Percentiles rank a stretch among this genome's conserved stretches.
Evolutionary conservation across 2,113 vertebrate genomes (phyloP).

Genomic region (Cyanistes caeruleus): DNA sequence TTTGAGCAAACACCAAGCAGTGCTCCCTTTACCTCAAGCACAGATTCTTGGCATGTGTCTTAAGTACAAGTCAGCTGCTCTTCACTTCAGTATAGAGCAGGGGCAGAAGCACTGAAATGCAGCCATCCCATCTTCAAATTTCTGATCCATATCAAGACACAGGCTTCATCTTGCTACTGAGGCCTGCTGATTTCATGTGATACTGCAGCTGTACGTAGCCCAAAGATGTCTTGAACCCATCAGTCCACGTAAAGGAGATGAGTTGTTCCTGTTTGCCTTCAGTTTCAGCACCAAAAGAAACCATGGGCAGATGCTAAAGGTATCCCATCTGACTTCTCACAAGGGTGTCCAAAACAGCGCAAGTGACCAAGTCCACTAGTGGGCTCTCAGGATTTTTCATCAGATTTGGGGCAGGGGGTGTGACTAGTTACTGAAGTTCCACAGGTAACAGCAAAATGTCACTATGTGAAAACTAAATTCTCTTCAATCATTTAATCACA

Average conservation of each 20-base stretch:
- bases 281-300: background rate
- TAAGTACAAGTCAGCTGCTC: background rate
- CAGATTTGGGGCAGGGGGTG: background rate
- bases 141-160: background rate
- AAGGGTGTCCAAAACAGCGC: background rate
- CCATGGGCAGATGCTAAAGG: accelerated
- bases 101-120: background rate
- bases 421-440: background rate
- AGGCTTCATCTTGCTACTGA: background rate
- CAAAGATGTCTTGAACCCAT: background rate
- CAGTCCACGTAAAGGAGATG: background rate
- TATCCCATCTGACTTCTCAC: background rate
- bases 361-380: background rate
- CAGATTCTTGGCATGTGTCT: background rate
- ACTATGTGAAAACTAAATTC: accelerated
- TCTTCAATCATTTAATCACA: background rate
- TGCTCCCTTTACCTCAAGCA: background rate
- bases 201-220: background rate
- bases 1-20: background rate
- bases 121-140: background rate
- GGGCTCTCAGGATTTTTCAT: background rate
- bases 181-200: background rate
- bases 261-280: background rate
- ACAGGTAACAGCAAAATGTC: background rate
- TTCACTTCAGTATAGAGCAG: background rate